Evolutionary conservation across 2,888 invertebrate genomes (phyloP), one percentile per base, ranked within the genome.

Genomic region (Tetrapedia diversipes): DNA sequence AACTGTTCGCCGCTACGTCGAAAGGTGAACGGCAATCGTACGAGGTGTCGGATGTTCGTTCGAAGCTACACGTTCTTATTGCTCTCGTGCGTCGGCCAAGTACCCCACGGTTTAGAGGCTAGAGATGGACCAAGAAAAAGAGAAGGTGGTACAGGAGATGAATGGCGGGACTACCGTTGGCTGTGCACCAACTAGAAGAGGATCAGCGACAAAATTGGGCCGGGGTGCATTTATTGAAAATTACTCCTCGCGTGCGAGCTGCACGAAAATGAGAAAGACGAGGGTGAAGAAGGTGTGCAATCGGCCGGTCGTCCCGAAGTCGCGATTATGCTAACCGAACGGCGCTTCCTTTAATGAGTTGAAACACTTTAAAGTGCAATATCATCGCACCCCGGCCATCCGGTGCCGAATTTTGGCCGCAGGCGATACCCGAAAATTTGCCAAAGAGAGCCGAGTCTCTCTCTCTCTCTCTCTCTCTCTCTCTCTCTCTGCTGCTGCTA

Each of bases 171-270:
- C 76, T 67, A 67, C 73, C 54, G 77, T 68, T 67, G 34, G 43
- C 34, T 22, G 41, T 65, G 60, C 77, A 69, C 37, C 60, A 57
- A 56, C 69, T 79, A 78, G 68, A 61, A 70, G 66, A 64, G 43
- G 57, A 56, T 69, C 73, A 49, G 53, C 67, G 66, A 76, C 79
- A 80, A 82, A 82, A 74, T 60, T 66, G 64, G 66, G 49, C 34
- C 34, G 61, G n/a, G 59, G 61, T 72, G 82, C 84, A 87, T 79
- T 87, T 85, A 87, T 87, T 88, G 88, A 86, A 87, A 87, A 88
- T 88, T 84, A 85, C 81, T 79, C 81, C 81, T 88, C 85, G 87
- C 88, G 88, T 88, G 87, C 82, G 57, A 79, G 74, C 66, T 47
- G 41, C 41, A 27, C 56, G 54, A 66, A 34, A 64, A 56, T 27